Percentiles rank a stretch among this genome's conserved stretches.
These are phyloP conservation scores for Halisarca cf. caerulea DNA, from an alignment of 37 sponge, comb jelly and placozoan genomes.

Conservation along the genomic window DNA sequence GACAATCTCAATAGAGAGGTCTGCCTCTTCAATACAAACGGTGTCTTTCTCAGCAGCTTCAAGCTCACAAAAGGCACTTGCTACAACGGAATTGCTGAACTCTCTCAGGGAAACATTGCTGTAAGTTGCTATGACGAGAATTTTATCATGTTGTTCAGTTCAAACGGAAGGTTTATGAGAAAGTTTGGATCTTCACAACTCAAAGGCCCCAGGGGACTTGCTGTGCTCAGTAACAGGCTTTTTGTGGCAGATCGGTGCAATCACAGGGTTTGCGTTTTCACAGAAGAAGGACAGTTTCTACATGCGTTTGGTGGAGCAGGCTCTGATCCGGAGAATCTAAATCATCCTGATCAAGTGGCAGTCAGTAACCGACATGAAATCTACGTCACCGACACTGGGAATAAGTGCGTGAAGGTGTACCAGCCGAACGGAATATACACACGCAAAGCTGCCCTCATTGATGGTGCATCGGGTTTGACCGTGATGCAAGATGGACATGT, in stretches of 20 bases:
- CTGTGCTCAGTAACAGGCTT: background rate
- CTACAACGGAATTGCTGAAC: background rate
- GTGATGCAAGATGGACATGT: too few species aligned
- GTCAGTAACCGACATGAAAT: background rate
- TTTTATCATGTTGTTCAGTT: background rate
- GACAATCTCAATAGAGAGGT: too few species aligned
- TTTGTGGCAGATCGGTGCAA: background rate
- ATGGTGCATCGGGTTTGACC: too few species aligned
- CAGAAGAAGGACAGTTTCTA: background rate
- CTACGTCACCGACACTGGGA: background rate
- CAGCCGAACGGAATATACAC: background rate
- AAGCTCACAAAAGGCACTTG: background rate
- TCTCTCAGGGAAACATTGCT: background rate
- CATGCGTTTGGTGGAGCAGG: background rate
- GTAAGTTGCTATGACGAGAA: background rate
- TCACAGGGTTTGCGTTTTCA: background rate
- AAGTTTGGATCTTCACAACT: background rate
- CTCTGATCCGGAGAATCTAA: background rate
- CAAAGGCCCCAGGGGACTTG: background rate
- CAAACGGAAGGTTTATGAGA: background rate
- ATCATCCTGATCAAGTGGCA: background rate
- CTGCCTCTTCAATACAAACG: background rate
- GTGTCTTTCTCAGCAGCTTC: background rate
- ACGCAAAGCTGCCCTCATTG: background rate
- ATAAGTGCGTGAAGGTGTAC: background rate